Evolutionary conservation across 2,113 vertebrate species (phyloP), one percentile per base, ranked within the genome.

Genomic region (Gallinago media): DNA sequence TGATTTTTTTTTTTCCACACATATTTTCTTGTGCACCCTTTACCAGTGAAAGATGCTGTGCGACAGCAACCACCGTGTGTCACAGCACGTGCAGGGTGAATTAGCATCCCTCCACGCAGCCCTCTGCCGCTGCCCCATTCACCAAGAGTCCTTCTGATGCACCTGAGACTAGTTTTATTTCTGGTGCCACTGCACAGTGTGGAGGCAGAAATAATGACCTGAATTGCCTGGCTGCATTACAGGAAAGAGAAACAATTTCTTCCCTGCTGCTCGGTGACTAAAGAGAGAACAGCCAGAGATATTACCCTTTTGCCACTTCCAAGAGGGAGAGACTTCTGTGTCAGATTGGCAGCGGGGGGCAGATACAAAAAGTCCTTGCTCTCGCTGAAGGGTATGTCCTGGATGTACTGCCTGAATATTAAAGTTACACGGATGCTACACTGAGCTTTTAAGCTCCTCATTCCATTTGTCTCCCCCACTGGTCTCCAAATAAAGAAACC

Each of bases 191-290:
- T 21, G 80, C 8, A 63, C 31, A 75, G 23, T 16, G 21, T 3
- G 6, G 52, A 63, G 52, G 23, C 34, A 75, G 21, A 92, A 3
- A 8, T 49, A 88, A 85, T 26, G 65, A 81, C 46, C 29, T 47
- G 34, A 77, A 84, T 34, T 84, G 52, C 55, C 58, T 9, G 5
- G 29, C 67, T 82, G 61, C 44, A 13, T 40, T 76, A 77, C 23
- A 74, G 55, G 55, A 93, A 94, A 55, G 14, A 85, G 42, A 73
- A 88, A 77, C 47, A 67, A 96, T 94, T 95, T 92, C 8, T 55
- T 92, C 86, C 92, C 82, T 85, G 82, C 67, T 86, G 85, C 50
- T 92, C n/a, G 32, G 47, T 44, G 34, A 83, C 50, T 83, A 70
- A 83, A 88, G n/a, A 42, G 50, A 76, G 66, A 89, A 31, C 17